phyloP scores from a whole-genome alignment of 2,113 vertebrate species.

The Hystrix cristata region DNA sequence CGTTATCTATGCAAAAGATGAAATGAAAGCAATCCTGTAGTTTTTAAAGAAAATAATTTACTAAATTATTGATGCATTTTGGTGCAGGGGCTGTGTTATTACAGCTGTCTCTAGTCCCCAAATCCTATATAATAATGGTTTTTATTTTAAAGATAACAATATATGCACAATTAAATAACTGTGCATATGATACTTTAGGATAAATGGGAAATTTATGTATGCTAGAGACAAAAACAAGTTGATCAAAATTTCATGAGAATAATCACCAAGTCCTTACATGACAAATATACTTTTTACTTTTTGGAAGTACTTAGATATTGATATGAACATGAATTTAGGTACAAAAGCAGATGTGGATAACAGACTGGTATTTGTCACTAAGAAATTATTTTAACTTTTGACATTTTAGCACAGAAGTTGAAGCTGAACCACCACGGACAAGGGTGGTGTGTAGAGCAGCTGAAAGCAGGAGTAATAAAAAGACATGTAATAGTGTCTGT shows the following conservation, averaged over 20 bases:
- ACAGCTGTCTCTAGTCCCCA: not conserved
- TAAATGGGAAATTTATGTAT: not conserved
- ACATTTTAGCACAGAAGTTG: not conserved
- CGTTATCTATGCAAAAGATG: not conserved
- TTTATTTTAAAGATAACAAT: constrained; percentile 33
- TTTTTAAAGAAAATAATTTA: not conserved
- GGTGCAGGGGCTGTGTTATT: not conserved
- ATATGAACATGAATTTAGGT: not conserved
- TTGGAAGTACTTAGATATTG: not conserved
- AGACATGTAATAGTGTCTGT: too few relatives aligned
- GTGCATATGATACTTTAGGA: not conserved
- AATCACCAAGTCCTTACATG: not conserved
- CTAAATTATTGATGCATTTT: not conserved
- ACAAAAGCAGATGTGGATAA: not conserved
- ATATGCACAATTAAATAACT: not conserved
- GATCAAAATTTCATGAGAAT: not conserved
- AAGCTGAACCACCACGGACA: too few relatives aligned
- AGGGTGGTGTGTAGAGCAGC: not conserved
- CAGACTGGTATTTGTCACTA: not conserved
- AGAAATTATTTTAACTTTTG: not conserved
- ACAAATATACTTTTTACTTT: too few relatives aligned
- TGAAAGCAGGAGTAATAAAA: not conserved
- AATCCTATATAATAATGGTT: not conserved
- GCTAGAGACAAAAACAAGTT: not conserved
- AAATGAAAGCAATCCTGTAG: not conserved